These are phyloP conservation scores for Sarotherodon lohbergeri DNA, from an alignment of 2,113 vertebrate species.

Conservation along the genomic window DNA sequence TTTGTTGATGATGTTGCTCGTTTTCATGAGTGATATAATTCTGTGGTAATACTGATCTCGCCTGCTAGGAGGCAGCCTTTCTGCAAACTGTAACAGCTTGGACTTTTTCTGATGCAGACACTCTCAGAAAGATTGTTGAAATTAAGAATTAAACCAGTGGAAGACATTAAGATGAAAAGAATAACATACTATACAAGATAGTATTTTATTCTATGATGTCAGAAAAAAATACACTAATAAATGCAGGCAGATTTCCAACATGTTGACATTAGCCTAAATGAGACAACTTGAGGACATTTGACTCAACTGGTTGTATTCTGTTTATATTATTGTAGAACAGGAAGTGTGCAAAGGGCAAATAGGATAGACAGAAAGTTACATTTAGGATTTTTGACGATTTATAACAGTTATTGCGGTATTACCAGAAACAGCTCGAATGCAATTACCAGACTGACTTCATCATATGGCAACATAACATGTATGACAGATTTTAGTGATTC, in stretches of 20 bases:
- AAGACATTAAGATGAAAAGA: neutral
- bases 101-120: neutral
- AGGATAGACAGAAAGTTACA: neutral
- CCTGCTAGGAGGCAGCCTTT: neutral
- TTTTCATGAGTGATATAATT: neutral
- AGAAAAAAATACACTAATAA: neutral
- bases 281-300: neutral
- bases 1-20: fast-evolving
- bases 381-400: neutral
- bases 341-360: neutral
- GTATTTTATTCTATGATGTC: neutral
- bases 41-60: fast-evolving
- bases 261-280: neutral
- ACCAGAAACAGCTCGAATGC: fast-evolving
- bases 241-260: neutral
- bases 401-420: neutral
- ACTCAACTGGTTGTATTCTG: neutral
- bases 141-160: neutral
- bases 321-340: neutral
- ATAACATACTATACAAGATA: neutral
- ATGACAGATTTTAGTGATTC: neutral
- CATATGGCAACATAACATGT: neutral
- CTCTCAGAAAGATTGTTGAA: neutral
- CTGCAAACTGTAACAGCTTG: neutral
- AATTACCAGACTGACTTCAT: neutral